phyloP scores from a whole-genome alignment of 2,113 vertebrate genomes.

The Pteropus alecto region DNA sequence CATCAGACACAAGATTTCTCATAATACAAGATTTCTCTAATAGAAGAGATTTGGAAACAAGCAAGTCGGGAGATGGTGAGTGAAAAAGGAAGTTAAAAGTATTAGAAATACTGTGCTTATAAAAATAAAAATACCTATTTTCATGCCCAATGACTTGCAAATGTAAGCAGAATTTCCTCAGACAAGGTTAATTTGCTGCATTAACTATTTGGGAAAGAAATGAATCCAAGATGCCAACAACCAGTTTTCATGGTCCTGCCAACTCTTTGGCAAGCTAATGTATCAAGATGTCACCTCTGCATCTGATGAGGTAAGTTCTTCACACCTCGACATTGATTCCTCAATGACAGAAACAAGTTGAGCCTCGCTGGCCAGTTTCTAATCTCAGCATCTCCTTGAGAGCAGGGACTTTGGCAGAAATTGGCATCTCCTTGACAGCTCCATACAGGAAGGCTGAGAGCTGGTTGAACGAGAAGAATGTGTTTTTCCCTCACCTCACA shows the following conservation, averaged over 20 bases:
- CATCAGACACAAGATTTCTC: neutral
- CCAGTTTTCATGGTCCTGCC: neutral
- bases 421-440: neutral
- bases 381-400: constrained; percentile 3
- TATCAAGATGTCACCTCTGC: neutral
- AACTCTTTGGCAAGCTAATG: neutral
- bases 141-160: neutral
- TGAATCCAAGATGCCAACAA: neutral
- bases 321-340: neutral
- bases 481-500: neutral
- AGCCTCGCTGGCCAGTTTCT: neutral
- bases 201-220: constrained; percentile 13
- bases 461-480: neutral
- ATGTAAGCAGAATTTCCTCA: constrained; percentile 25
- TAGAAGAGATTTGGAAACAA: neutral
- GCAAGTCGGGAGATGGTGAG: neutral
- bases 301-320: neutral
- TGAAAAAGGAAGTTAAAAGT: neutral
- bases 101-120: neutral
- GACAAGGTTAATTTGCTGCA: constrained; percentile 42
- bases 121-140: neutral
- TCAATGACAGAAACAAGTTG: neutral
- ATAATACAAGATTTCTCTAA: neutral
- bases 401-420: neutral
- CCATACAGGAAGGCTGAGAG: neutral